These are phyloP conservation scores for Apogon talboti DNA, from an alignment of 2,797 vertebrate genomes.

Conservation along the genomic window DNA sequence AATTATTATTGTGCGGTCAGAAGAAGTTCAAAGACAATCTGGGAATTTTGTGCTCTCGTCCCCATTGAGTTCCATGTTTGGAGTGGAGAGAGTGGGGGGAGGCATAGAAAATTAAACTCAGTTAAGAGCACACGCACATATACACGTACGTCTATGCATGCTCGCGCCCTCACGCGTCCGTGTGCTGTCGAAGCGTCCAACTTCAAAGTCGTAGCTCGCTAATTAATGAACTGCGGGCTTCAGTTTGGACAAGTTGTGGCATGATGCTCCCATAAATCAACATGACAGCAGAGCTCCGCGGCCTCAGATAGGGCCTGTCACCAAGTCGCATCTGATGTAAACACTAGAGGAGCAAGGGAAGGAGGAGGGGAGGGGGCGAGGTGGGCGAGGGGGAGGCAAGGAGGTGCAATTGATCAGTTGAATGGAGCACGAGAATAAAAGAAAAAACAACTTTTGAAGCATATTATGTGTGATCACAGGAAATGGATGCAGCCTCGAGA, in stretches of 20 bases:
- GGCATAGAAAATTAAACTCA: conserved; percentile 88
- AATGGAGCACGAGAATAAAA: conserved; percentile 93
- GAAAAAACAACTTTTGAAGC: conserved; percentile 97
- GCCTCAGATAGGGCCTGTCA: conserved; percentile 98
- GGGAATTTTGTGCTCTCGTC: conserved; percentile 87
- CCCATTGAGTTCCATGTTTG: conserved; percentile 90
- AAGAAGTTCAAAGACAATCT: conserved; percentile 98
- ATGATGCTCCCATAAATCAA: conserved; percentile 99
- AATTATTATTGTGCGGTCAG: conserved; percentile 97
- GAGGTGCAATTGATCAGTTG: conserved; percentile 99
- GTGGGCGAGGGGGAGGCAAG: conserved; percentile 83
- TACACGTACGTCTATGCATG: conserved; percentile 35
- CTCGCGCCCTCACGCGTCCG: conserved; percentile 67
- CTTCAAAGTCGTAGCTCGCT: conserved; percentile 99
- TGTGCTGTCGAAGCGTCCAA: conserved; percentile 83
- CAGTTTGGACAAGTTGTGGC: conserved; percentile 99
- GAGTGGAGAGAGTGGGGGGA: conserved; percentile 1
- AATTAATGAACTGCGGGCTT: conserved; percentile 99
- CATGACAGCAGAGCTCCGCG: conserved; percentile 96
- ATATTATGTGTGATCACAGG: conserved; percentile 99
- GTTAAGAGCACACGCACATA: conserved; percentile 82
- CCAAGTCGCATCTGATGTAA: conserved; percentile 97
- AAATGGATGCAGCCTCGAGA: conserved; percentile 98
- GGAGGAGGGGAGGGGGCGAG: conserved; percentile 80
- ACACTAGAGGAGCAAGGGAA: conserved; percentile 89